Evolutionary conservation across 2,888 invertebrate genomes (phyloP).

Genomic region (Gibbula magus): DNA sequence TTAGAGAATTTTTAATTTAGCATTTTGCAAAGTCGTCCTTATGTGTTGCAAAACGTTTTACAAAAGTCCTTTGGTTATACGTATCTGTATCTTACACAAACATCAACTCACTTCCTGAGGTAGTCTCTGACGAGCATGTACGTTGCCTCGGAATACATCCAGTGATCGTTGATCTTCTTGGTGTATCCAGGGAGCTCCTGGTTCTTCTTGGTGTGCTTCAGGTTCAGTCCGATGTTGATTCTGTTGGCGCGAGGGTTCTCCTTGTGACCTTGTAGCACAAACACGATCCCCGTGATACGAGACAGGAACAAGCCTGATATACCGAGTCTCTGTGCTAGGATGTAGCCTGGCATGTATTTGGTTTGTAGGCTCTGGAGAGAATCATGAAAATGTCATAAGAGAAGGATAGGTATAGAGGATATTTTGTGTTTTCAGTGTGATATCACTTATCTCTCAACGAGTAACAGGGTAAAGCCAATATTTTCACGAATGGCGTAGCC

Average conservation of each 20-base stretch:
- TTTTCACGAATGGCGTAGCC: too few species aligned
- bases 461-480: too few species aligned
- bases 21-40: too few species aligned
- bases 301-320: constrained; percentile 85
- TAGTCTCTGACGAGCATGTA: constrained; percentile 84
- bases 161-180: constrained; percentile 79
- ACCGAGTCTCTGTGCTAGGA: constrained; percentile 73
- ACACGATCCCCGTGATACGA: constrained; percentile 89
- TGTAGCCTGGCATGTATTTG: constrained; percentile 71
- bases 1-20: too few species aligned
- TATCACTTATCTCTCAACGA: too few species aligned
- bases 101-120: constrained; percentile 77
- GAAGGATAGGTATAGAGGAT: too few species aligned
- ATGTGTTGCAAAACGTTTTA: too few species aligned
- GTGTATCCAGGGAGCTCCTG: constrained; percentile 87
- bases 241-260: constrained; percentile 58
- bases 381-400: background rate
- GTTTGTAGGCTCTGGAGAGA: constrained; percentile 29
- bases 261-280: constrained; percentile 76
- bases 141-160: constrained; percentile 89
- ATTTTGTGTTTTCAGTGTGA: too few species aligned
- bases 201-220: constrained; percentile 89
- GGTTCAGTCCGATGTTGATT: constrained; percentile 90
- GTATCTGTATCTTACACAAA: background rate
- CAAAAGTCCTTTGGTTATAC: too few species aligned